Evolutionary conservation across 92 coral and sea anemone species (phyloP).

Genomic region (Phenganax subtilis): DNA sequence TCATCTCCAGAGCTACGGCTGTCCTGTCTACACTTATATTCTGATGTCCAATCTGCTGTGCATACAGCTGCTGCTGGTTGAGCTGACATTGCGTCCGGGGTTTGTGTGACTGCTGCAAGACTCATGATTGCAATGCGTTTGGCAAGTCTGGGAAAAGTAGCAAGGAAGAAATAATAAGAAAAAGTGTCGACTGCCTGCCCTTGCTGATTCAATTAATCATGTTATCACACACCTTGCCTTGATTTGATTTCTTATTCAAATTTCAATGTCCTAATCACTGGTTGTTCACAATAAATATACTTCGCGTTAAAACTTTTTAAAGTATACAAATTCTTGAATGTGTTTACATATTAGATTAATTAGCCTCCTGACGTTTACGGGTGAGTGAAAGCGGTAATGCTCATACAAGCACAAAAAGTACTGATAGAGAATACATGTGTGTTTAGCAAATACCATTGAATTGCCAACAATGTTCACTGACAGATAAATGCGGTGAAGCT

Average conservation of each 20-base stretch:
- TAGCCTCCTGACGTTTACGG: no score
- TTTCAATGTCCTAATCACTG: no score
- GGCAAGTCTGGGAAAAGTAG: slow-evolving; percentile 46
- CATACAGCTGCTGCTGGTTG: slow-evolving; percentile 35
- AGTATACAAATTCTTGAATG: no score
- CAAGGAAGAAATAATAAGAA: background rate
- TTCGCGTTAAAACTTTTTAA: no score
- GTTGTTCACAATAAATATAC: no score
- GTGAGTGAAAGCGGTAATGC: no score
- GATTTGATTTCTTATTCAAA: background rate
- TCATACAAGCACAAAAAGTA: no score
- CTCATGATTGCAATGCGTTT: slow-evolving; percentile 58
- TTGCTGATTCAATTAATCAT: background rate
- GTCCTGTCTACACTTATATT: slow-evolving; percentile 37
- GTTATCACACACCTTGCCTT: background rate
- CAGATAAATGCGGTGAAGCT: no score
- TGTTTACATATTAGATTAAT: no score
- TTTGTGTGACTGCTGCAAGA: slow-evolving; percentile 43
- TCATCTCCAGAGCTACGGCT: slow-evolving; percentile 56
- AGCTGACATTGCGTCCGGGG: slow-evolving; percentile 50
- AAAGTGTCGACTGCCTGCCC: background rate
- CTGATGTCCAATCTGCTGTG: slow-evolving; percentile 55
- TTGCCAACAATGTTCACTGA: no score
- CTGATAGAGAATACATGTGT: no score
- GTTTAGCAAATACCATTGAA: no score